Base-by-base conservation (phyloP, 2,888 invertebrate genomes). In the Geophilus truncorum region DNA sequence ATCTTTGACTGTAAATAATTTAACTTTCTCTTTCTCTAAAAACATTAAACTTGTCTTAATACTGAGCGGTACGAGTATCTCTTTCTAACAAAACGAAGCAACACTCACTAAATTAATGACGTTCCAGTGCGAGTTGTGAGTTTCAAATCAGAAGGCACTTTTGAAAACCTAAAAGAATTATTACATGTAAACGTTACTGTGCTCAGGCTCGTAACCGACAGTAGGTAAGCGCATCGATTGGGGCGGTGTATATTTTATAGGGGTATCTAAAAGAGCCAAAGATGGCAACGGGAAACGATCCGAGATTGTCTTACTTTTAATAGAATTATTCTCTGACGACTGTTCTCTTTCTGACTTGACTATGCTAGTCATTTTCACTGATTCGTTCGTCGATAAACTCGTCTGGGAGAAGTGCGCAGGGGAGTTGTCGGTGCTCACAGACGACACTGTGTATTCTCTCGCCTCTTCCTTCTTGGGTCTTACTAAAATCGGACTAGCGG, bases 401-500 rank as follows among this genome's bases (percentile, higher is more conserved):
- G 25, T 70, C 5, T 23, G 9, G 25, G 70, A 70, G 21, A n/a
- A 32, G 23, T 79, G 79, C 30, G 57, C 57, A 7, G 79, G 79
- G n/a, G 79, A 57, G 34, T 62, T 79, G n/a, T 62, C 32, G 9
- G 30, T 18, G 62, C 79, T 79, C 15, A 30, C 0, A 18, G 62
- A 62, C 18, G 62, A 28, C n/a, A 79, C 79, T 15, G 10, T 10
- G 40, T 57, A 79, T 28, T 30, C 79, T 7, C 18, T 25, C 57
- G 18, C 18, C 23, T 79, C 79, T 30, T 79, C 70, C 1, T 62
- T 51, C 23, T 40, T 79, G 7, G 79, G 79, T n/a, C n/a, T 23
- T 15, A 79, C 79, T 36, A 79, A 32, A 62, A 79, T 79, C 2
- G 79, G 79, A 7, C 36, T 79, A 5, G 62, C 18, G 1, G 79